phyloP scores from a whole-genome alignment of 1,140 invertebrate species.

The Neelides sp. region DNA sequence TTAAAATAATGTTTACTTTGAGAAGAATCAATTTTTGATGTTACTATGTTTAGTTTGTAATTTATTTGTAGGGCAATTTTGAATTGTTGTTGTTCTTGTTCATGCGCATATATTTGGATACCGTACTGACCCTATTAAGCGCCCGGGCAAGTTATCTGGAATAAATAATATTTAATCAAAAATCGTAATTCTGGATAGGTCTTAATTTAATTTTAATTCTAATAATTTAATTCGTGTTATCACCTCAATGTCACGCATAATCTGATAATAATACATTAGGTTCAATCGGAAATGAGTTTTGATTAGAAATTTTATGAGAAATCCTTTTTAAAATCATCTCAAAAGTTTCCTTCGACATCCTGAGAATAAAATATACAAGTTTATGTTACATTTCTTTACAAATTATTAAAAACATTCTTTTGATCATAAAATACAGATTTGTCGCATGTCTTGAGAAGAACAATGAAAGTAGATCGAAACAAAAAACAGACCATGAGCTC shows the following conservation, averaged over 20 bases:
- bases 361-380: not conserved
- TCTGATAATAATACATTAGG: not conserved
- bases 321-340: not conserved
- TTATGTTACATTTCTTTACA: not conserved
- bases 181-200: not conserved
- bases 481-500: too few species aligned
- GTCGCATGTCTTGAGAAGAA: not conserved
- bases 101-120: too few species aligned
- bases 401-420: not conserved
- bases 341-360: slow-evolving; percentile 9
- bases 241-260: slow-evolving; percentile 12
- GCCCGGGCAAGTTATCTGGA: slow-evolving; percentile 6
- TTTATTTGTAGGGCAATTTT: too few species aligned
- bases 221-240: not conserved
- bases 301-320: not conserved
- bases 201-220: not conserved
- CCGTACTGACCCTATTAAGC: too few species aligned
- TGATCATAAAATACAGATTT: not conserved
- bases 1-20: too few species aligned
- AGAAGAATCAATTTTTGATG: too few species aligned
- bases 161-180: not conserved
- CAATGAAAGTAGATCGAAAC: too few species aligned
- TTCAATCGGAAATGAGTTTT: not conserved
- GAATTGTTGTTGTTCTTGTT: too few species aligned
- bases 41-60: too few species aligned